phyloP scores from a whole-genome alignment of 2,888 invertebrate genomes.

The Limnephilus lunatus region DNA sequence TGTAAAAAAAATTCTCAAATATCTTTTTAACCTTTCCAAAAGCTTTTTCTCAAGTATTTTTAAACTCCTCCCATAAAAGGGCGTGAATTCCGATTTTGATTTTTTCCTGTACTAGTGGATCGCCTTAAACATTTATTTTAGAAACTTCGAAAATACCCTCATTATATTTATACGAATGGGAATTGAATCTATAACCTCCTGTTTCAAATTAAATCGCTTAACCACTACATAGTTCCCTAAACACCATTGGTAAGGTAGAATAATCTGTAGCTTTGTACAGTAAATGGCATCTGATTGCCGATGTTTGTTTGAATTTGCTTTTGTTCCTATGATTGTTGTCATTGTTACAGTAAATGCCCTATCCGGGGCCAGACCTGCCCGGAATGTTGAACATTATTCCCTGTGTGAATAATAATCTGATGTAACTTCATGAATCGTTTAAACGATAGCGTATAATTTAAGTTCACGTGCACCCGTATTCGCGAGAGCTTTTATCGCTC shows the following conservation, averaged over 20 bases:
- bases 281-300: constrained; percentile 33
- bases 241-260: not conserved
- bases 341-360: not conserved
- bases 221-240: not conserved
- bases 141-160: too few relatives aligned
- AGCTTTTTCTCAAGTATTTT: too few relatives aligned
- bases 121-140: too few relatives aligned
- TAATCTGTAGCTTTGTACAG: not conserved
- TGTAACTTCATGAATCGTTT: constrained; percentile 9
- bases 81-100: too few relatives aligned
- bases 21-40: too few relatives aligned
- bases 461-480: constrained; percentile 2
- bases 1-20: too few relatives aligned
- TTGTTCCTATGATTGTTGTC: not conserved
- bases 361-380: not conserved
- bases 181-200: too few relatives aligned
- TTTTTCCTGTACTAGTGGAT: too few relatives aligned
- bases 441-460: constrained; percentile 4
- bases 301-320: constrained; percentile 41
- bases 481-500: not conserved
- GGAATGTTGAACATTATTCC: not conserved
- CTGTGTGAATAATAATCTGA: not conserved
- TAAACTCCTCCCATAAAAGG: too few relatives aligned
- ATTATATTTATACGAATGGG: too few relatives aligned
- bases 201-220: not conserved